Conservation (phyloP, 2,113 vertebrate genomes). For the Lophochroa leadbeateri region DNA sequence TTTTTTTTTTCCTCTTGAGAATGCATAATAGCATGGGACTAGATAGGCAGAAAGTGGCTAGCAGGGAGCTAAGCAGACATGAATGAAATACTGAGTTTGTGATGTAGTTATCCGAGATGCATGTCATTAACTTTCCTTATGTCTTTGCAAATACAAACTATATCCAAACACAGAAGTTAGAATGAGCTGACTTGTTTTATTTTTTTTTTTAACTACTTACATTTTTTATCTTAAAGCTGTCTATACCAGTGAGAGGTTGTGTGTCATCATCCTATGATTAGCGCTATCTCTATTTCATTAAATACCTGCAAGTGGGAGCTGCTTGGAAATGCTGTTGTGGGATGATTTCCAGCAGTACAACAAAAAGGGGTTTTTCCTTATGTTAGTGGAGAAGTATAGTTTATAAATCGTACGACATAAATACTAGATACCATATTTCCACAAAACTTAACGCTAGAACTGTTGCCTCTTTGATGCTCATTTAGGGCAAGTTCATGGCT, state of each 20-base stretch:
- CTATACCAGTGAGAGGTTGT: neutral
- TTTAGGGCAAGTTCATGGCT: neutral
- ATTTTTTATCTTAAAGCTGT: neutral
- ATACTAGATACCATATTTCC: neutral
- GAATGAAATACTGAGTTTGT: neutral
- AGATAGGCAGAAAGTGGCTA: neutral
- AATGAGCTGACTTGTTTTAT: neutral
- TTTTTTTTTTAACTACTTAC: no score
- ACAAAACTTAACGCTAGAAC: neutral
- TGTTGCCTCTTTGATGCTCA: neutral
- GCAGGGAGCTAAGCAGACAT: neutral
- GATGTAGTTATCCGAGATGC: neutral
- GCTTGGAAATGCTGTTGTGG: neutral
- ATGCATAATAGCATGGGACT: fast-evolving
- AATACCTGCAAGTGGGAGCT: neutral
- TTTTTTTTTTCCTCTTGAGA: neutral
- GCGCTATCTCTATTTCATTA: neutral
- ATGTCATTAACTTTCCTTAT: neutral
- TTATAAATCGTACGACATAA: neutral
- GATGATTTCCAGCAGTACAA: neutral
- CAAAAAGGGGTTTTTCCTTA: neutral
- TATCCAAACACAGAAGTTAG: neutral
- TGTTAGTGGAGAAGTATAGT: fast-evolving
- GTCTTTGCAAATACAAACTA: neutral
- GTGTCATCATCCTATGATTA: neutral